Conservation (phyloP, 2,888 invertebrate genomes). For the Uloborus plumipes region DNA sequence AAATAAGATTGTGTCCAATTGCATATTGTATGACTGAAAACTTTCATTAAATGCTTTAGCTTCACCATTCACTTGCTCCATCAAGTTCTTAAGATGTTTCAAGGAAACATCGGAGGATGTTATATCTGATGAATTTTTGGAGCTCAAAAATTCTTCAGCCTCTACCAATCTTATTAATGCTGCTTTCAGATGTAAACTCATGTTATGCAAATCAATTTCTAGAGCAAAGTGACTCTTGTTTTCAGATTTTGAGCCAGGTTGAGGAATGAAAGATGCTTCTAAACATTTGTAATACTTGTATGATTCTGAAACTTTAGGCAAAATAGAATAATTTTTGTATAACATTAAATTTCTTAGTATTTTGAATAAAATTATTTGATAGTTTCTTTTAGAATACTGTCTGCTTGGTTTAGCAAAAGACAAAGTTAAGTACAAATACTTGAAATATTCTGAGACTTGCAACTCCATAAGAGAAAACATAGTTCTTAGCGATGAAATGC, state of each 20-base stretch:
- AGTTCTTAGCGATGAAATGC: slow-evolving; percentile 46
- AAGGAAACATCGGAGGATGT: slow-evolving; percentile 9
- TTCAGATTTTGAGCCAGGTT: background rate
- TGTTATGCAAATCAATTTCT: slow-evolving; percentile 33
- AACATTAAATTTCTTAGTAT: no score
- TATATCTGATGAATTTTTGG: slow-evolving; percentile 12
- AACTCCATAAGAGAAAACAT: slow-evolving; percentile 38
- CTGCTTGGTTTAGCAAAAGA: background rate
- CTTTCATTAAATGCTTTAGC: background rate
- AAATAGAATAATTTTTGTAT: no score
- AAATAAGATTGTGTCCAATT: background rate
- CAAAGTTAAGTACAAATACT: slow-evolving; percentile 9
- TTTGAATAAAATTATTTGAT: no score
- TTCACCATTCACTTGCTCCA: slow-evolving; percentile 13
- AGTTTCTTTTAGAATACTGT: no score
- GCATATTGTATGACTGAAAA: background rate
- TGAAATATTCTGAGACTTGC: slow-evolving; percentile 54
- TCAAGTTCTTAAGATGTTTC: slow-evolving; percentile 3
- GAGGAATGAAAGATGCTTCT: slow-evolving; percentile 10
- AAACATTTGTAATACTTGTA: slow-evolving; percentile 38
- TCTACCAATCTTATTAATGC: slow-evolving; percentile 32
- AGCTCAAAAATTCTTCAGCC: slow-evolving; percentile 26
- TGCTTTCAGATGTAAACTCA: slow-evolving; percentile 52
- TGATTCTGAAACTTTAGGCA: background rate
- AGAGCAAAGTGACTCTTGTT: background rate